Evolutionary conservation across 2,888 invertebrate genomes (phyloP).

Genomic region (Eudasyphora cyanicolor): DNA sequence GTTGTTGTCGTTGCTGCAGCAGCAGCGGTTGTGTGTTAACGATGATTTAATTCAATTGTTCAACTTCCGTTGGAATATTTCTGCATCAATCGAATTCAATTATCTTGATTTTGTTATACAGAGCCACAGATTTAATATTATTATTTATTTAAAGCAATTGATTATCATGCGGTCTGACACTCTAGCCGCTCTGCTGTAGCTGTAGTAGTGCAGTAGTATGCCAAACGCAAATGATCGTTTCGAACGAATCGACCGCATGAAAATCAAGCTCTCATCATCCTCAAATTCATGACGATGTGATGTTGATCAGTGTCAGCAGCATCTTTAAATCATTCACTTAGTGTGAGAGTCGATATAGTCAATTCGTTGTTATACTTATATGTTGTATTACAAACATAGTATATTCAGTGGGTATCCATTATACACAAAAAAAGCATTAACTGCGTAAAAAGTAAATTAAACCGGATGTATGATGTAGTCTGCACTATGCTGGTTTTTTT

Average conservation of each 20-base stretch:
- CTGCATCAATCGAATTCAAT: conserved; percentile 70
- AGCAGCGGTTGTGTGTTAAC: conserved; percentile 39
- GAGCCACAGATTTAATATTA: conserved; percentile 59
- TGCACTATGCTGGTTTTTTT: conserved; percentile 38
- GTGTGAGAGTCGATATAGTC: not conserved
- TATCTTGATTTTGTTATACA: conserved; percentile 62
- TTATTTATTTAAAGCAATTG: conserved; percentile 66
- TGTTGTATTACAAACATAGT: not conserved
- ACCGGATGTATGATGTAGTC: conserved; percentile 69
- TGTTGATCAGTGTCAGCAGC: not conserved
- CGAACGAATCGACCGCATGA: not conserved
- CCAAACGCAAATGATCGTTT: not conserved
- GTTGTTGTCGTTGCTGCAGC: not conserved
- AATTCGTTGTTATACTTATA: not conserved
- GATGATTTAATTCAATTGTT: conserved; percentile 66
- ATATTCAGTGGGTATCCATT: conserved; percentile 57
- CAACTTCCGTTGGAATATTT: conserved; percentile 65
- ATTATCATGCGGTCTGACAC: conserved; percentile 61
- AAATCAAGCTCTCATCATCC: not conserved
- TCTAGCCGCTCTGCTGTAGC: conserved; percentile 18
- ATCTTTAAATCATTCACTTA: conserved; percentile 3
- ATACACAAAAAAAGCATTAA: conserved; percentile 58
- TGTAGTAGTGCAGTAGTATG: not conserved
- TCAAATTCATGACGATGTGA: too few relatives aligned
- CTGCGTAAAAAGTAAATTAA: conserved; percentile 68